Percentiles rank a stretch among this genome's conserved stretches.
These are phyloP conservation scores for Tetragonisca angustula DNA, from an alignment of 2,888 invertebrate species.

Conservation along the genomic window DNA sequence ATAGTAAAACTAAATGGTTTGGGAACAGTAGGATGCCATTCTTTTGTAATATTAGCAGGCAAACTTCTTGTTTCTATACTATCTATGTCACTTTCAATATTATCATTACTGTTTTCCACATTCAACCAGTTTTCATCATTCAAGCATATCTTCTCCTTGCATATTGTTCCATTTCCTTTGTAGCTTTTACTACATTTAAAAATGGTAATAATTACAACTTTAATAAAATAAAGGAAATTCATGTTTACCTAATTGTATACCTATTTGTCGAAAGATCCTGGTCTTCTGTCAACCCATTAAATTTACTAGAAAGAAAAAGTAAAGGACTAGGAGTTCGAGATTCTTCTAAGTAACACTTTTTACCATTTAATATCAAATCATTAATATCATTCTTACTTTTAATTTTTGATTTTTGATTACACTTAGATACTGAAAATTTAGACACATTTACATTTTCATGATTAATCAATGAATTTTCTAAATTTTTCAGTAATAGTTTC, in stretches of 20 bases:
- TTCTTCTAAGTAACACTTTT: constrained; percentile 78
- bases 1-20: constrained; percentile 90
- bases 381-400: constrained; percentile 47
- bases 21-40: constrained; percentile 86
- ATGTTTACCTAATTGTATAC: constrained; percentile 44
- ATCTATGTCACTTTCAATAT: constrained; percentile 78
- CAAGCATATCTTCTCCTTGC: constrained; percentile 77
- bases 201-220: not conserved
- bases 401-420: constrained; percentile 17
- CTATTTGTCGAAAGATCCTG: constrained; percentile 79
- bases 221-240: not conserved
- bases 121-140: constrained; percentile 72
- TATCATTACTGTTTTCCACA: constrained; percentile 69
- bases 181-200: constrained; percentile 73
- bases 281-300: constrained; percentile 78
- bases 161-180: constrained; percentile 75
- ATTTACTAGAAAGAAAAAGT: constrained; percentile 74
- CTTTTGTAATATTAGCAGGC: constrained; percentile 78
- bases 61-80: constrained; percentile 80
- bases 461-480: constrained; percentile 80
- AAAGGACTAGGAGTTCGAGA: constrained; percentile 77
- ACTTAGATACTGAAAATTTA: constrained; percentile 37
- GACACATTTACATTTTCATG: constrained; percentile 39
- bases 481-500: constrained; percentile 82
- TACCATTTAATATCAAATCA: constrained; percentile 78